Evolutionary conservation across 1,140 invertebrate genomes (phyloP).

Genomic region (Brachionus plicatilis): DNA sequence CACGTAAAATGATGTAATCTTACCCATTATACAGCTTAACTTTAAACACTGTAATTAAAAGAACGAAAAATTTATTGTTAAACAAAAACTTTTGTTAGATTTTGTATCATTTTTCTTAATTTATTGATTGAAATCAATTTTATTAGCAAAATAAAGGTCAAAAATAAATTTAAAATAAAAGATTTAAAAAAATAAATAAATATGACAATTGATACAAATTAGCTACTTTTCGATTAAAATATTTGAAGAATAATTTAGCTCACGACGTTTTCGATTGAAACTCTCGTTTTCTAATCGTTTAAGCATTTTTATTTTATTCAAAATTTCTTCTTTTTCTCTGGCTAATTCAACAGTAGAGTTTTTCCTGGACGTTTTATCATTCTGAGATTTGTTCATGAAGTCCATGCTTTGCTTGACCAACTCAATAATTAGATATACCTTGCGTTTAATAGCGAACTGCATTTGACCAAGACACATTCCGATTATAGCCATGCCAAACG

Average conservation of each 20-base stretch:
- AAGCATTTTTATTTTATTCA: neutral
- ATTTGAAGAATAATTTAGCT: neutral
- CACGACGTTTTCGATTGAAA: neutral
- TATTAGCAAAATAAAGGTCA: neutral
- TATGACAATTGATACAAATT: neutral
- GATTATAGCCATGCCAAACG: conserved; percentile 92
- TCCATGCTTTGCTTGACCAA: neutral
- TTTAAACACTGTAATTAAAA: too few relatives aligned
- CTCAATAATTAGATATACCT: neutral
- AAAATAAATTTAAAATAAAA: neutral
- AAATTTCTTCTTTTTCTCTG: conserved; percentile 10
- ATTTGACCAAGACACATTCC: conserved; percentile 99
- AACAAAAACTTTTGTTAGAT: too few relatives aligned
- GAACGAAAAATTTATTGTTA: too few relatives aligned
- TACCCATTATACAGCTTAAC: too few relatives aligned
- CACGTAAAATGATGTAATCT: too few relatives aligned
- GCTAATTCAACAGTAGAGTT: neutral
- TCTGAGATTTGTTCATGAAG: neutral
- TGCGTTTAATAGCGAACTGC: conserved; percentile 65
- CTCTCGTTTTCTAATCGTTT: neutral
- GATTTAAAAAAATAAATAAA: neutral
- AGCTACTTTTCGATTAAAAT: neutral
- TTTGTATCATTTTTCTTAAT: too few relatives aligned
- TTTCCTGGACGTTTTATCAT: neutral
- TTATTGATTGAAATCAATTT: too few relatives aligned